Evolutionary conservation across 2,888 invertebrate genomes (phyloP), one percentile per base, ranked within the genome.

Genomic region (Chirona hameri): DNA sequence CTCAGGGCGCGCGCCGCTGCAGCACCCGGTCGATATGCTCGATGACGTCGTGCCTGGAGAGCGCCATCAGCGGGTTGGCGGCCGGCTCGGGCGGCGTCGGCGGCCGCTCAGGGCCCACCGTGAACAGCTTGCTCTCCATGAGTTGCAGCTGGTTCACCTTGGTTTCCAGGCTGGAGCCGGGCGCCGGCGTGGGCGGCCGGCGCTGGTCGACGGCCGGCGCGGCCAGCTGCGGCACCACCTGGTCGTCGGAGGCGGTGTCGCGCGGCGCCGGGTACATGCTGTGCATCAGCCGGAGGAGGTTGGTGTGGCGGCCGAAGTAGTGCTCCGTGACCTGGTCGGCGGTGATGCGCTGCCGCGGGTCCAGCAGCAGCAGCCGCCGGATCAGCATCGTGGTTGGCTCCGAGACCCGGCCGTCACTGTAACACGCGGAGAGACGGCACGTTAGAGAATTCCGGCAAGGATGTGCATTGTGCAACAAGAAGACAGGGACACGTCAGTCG

Each of bases 301-400:
- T 79, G 79, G 21, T 48, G 52, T 52, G 48, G 3, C 48, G 48
- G 79, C 79, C 29, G 87, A 83, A 90, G 90, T 85, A 79, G 52
- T 46, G 79, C 79, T 92, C 92, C 83, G 92, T 87, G 83, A 93
- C 92, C 89, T 93, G 91, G 65, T 90, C 89, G 15, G 93, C 93
- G 9, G 92, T 90, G 85, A 93, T 88, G 85, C 94, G 90, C 85
- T 91, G 90, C 85, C 91, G 91, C 0, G 93, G 92, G 87, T 93
- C 93, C 88, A 96, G 94, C 83, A 97, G 95, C 87, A 99, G 90
- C 88, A 99, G 90, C 87, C 94, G 93, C 83, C 91, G 91, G 84
- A 94, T 93, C 60, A 94, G 88, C 84, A 90, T 90, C 84, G 91
- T 91, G 1, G 93, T 93, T 85, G 90, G 91, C 84, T 92, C 92